Evolutionary conservation across 2,113 vertebrate genomes (phyloP).

Genomic region (Microcebus ravelobensis): DNA sequence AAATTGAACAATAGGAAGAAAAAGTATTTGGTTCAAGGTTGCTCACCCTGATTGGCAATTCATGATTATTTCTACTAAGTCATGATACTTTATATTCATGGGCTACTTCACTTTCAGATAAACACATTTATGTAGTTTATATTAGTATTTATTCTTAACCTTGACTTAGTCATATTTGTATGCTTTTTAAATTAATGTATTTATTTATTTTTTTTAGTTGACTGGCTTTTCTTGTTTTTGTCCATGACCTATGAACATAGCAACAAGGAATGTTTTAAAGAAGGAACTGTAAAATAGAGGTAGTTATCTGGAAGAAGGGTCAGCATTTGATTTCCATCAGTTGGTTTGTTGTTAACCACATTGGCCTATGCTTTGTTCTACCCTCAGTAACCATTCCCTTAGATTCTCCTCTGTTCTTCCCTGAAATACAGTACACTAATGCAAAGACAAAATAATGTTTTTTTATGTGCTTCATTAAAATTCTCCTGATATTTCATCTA

Average conservation of each 20-base stretch:
- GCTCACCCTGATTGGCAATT: not conserved
- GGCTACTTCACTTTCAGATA: not conserved
- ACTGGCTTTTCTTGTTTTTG: not conserved
- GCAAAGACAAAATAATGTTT: not conserved
- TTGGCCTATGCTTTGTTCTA: not conserved
- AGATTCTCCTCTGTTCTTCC: not conserved
- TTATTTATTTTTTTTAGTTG: not conserved
- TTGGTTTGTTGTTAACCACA: not conserved
- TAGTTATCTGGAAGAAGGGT: not conserved
- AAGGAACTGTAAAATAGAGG: not conserved
- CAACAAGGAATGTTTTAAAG: not conserved
- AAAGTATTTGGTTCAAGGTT: not conserved
- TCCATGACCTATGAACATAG: not conserved
- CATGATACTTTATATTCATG: not conserved
- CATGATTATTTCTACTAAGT: not conserved
- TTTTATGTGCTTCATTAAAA: not conserved
- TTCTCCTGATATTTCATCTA: not conserved
- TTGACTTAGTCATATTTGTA: not conserved
- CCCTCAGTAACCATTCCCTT: not conserved
- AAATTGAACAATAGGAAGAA: not conserved
- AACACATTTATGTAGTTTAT: not conserved
- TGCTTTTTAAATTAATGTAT: not conserved
- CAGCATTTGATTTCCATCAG: not conserved
- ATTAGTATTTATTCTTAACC: not conserved
- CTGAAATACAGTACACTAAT: not conserved